Conservation (phyloP, 2,888 invertebrate genomes). For the Diarsia dahlii region DNA sequence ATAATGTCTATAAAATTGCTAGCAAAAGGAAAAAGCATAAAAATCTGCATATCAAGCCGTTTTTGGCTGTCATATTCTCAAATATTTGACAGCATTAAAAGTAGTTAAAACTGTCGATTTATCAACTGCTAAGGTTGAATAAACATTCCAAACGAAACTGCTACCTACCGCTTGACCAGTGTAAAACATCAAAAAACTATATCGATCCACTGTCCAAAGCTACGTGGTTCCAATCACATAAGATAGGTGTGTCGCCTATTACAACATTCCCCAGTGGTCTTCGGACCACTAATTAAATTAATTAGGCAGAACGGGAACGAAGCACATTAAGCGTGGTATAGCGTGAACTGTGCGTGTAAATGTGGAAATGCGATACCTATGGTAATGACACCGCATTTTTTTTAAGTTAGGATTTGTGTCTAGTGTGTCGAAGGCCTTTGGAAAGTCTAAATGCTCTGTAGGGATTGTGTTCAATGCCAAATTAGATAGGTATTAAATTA, state of each 20-base stretch:
- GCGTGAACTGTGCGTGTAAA: constrained; percentile 68
- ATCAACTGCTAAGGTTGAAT: neutral
- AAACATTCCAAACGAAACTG: neutral
- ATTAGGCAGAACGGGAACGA: constrained; percentile 78
- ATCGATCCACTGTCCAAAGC: constrained; percentile 46
- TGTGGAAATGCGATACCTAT: constrained; percentile 57
- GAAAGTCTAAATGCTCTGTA: constrained; percentile 27
- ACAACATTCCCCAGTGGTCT: constrained; percentile 72
- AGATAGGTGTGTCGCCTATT: constrained; percentile 73
- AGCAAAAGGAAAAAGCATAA: too few species aligned
- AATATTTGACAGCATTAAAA: neutral
- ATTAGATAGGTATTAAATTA: neutral
- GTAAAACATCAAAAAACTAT: constrained; percentile 9
- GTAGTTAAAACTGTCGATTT: neutral
- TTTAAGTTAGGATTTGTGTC: neutral
- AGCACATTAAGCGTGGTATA: constrained; percentile 70
- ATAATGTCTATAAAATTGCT: neutral
- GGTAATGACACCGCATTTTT: constrained; percentile 53
- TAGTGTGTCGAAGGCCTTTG: constrained; percentile 39
- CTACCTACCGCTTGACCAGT: neutral
- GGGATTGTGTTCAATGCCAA: constrained; percentile 11
- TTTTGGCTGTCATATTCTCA: neutral
- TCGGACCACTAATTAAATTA: constrained; percentile 81
- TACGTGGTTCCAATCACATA: constrained; percentile 61
- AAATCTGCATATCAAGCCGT: neutral